phyloP scores from a whole-genome alignment of 2,888 invertebrate species.

The Spodoptera littoralis region DNA sequence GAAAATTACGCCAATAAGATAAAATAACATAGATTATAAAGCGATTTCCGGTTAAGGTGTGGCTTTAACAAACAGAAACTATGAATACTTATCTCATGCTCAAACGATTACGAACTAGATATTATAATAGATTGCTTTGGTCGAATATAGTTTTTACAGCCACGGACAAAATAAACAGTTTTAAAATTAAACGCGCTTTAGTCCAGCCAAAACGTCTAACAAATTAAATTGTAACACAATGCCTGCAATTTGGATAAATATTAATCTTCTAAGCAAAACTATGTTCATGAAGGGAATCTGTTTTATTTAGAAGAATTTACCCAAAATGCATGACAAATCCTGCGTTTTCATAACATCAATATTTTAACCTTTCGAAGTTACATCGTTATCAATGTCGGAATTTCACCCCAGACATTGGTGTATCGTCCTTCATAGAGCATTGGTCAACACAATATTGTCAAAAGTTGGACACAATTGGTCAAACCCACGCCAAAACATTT shows the following conservation, averaged over 20 bases:
- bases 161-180: constrained; percentile 55
- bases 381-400: too few species aligned
- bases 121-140: constrained; percentile 78
- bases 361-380: neutral
- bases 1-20: neutral
- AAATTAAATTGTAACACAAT: constrained; percentile 1
- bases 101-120: constrained; percentile 67
- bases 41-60: constrained; percentile 20
- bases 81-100: constrained; percentile 63
- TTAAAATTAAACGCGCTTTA: constrained; percentile 39
- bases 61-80: constrained; percentile 32
- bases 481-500: neutral
- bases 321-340: constrained; percentile 33
- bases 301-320: constrained; percentile 1
- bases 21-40: neutral
- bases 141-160: constrained; percentile 71
- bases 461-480: too few species aligned
- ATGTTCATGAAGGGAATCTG: neutral
- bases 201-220: constrained; percentile 42
- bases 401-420: too few species aligned
- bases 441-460: too few species aligned
- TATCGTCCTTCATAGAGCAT: too few species aligned
- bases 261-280: neutral
- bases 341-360: constrained; percentile 30
- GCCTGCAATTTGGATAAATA: constrained; percentile 21